Base-by-base conservation (phyloP, 2,888 invertebrate genomes). In the Cylloceria caligata region DNA sequence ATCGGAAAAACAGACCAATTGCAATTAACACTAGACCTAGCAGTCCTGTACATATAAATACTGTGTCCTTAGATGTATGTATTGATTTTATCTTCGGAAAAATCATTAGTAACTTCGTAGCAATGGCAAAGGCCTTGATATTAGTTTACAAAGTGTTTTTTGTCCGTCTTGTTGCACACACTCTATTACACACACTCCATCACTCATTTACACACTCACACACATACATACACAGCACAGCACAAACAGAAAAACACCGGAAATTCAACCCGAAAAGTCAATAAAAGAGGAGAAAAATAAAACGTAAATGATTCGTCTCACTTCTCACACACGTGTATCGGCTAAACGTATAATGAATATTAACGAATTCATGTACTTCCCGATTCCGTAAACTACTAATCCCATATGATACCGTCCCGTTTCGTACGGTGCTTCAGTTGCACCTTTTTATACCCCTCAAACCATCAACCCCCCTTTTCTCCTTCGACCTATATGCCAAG, bases 31-130 rank as follows among this genome's bases (percentile, higher is more conserved):
- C 86, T 90, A 89, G 86, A 86, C 79, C 80, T 88, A 88, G 85
- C 86, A 88, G 86, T 88, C 85, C 83, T 90, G 87, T 89, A 88
- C 65, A 85, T 87, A 85, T 79, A 87, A 86, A 87, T 87, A 84
- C 84, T 86, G 83, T 89, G 85, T 88, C 86, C 84, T 86, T 84
- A 78, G 86, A 88, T 87, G 83, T 87, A 79, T 87, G 86, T 88
- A 88, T 75, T 81, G 84, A 88, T 87, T 87, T 87, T 85, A 87
- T 86, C 84, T 67, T 67, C 49, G 71, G 67, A 64, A 68, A 71
- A 75, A 85, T 83, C 67, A 82, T 81, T 85, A 85, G 85, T 86
- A 87, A 84, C 78, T 83, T 83, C 76, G 73, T 86, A 85, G 81
- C 76, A 84, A 71, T 75, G 65, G 80, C 81, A 86, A 81, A 86